Base-by-base conservation (phyloP, 2,797 vertebrate species). In the Tamandua tetradactyla region DNA sequence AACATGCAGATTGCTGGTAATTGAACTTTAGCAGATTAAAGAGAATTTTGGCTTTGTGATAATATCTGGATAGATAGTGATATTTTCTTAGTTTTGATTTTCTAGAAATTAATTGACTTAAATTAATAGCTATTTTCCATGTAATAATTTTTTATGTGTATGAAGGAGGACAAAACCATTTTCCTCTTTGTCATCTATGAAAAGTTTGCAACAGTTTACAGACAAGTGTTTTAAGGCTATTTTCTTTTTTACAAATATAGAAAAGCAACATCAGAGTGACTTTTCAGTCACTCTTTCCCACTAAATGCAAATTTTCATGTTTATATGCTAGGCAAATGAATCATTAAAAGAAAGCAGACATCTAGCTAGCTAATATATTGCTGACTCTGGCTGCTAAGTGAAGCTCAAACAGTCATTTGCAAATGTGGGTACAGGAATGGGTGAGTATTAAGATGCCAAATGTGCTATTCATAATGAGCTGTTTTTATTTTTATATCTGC, bases 211-310 rank as follows among this genome's bases (percentile, higher is more conserved):
- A 44, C 49, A 62, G n/a, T 85, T 88, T 75, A 66, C 94, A 84
- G 13, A 90, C 42, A 47, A 42, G 8, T 90, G 37, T 84, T 92
- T 88, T 47, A 55, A 74, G 91, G 81, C 30, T 42, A 32, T 89
- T 86, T 84, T 85, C 2, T 86, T 85, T 82, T 83, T 2, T 75
- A 44, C 82, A 87, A 95, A 94, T 80, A 75, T 3, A 66, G 12
- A 92, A 89, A 95, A 87, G 42, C 32, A 1, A 75, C 76, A 81
- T 88, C 92, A 52, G 85, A 88, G 12, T 85, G 66, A 3, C 35
- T 76, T 86, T 84, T 64, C 52, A 95, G 78, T 97, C 57, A 37
- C 11, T 35, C 35, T 83, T 94, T 96, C 96, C 30, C 90, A 37
- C 71, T 42, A 61, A 81, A 62, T 90, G 44, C 84, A 94, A 92